Percentiles rank a stretch among this genome's conserved stretches.
These are phyloP conservation scores for Rhinophrynus dorsalis DNA, from an alignment of 2,797 vertebrate species.

Conservation along the genomic window DNA sequence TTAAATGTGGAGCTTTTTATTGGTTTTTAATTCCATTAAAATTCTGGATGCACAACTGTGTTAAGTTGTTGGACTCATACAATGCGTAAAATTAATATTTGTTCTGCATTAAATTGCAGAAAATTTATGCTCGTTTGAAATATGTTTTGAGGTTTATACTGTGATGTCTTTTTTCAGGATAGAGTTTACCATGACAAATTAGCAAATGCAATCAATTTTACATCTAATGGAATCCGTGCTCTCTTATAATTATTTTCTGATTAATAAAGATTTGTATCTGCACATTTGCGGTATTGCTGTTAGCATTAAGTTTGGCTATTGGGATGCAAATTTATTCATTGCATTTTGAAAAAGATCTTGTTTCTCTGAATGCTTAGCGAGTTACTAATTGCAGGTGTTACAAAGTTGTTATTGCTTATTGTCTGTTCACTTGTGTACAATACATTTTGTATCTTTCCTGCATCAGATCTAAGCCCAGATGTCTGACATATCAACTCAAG, in stretches of 20 bases:
- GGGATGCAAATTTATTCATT: conserved; percentile 33
- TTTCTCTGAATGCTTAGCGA: background rate
- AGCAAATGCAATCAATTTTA: conserved; percentile 30
- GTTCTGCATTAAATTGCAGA: conserved; percentile 3
- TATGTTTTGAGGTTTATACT: background rate
- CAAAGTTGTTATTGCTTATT: background rate
- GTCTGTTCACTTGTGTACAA: background rate
- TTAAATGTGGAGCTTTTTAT: no score
- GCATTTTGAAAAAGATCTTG: background rate
- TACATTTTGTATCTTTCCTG: no score
- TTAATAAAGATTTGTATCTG: conserved; percentile 42
- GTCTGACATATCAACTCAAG: background rate
- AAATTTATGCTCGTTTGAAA: background rate
- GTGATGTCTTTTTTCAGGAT: background rate
- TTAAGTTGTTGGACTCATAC: background rate
- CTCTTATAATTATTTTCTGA: conserved; percentile 41
- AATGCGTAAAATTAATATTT: conserved; percentile 5
- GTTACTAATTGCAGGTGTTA: background rate
- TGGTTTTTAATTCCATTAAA: background rate
- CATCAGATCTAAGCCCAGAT: no score
- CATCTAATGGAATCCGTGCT: conserved; percentile 29
- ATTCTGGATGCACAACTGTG: background rate
- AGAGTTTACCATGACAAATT: conserved; percentile 24
- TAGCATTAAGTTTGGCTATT: background rate
- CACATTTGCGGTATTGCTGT: background rate